Evolutionary conservation across 2,797 vertebrate species (phyloP).

Genomic region (Brachyalestes nurse): DNA sequence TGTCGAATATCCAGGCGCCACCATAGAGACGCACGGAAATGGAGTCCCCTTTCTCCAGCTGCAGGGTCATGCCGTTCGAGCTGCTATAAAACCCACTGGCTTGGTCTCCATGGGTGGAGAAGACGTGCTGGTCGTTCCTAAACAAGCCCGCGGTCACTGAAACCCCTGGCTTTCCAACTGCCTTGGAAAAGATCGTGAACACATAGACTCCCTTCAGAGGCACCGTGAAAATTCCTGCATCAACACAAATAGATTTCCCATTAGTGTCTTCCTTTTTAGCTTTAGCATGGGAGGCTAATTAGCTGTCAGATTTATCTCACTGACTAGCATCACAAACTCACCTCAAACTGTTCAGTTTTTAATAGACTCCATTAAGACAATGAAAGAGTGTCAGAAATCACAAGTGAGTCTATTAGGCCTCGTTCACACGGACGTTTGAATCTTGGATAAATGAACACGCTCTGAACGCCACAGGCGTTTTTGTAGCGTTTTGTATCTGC

Average conservation of each 20-base stretch:
- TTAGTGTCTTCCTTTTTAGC: no score
- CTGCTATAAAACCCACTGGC: constrained; percentile 9
- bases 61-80: constrained; percentile 41
- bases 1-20: constrained; percentile 35
- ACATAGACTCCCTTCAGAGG: constrained; percentile 44
- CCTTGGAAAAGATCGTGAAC: constrained; percentile 44
- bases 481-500: no score
- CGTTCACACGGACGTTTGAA: no score
- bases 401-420: no score
- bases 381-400: no score
- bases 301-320: no score
- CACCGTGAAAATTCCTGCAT: constrained; percentile 44
- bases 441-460: no score
- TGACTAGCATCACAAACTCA: no score
- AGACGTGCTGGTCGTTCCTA: constrained; percentile 20
- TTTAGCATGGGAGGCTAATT: no score
- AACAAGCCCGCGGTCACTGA: constrained; percentile 30
- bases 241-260: neutral
- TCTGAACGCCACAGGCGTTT: no score
- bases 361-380: no score
- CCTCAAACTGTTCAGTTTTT: no score
- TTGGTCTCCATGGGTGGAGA: constrained; percentile 35
- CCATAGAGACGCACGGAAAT: constrained; percentile 21
- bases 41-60: constrained; percentile 40
- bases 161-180: neutral